A percentile compares a stretch with the other conserved stretches of the same genome.
These are phyloP conservation scores for Chascanopsetta lugubris DNA, from an alignment of 2,113 vertebrate genomes.

Conservation along the genomic window DNA sequence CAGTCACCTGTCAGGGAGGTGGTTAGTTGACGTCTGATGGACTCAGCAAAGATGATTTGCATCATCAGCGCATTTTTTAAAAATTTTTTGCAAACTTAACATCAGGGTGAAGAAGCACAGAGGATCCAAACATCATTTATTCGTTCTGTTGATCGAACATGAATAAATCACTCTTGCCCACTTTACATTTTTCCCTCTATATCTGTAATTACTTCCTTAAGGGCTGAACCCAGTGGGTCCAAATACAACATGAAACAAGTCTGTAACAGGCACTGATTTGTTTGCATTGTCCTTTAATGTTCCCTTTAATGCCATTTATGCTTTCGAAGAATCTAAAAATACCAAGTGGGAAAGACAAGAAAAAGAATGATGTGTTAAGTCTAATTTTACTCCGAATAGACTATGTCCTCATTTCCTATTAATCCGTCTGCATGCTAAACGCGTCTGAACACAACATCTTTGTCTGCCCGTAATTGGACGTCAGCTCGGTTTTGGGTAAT, in stretches of 20 bases:
- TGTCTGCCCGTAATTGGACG: constrained; percentile 14
- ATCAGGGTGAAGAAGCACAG: background rate
- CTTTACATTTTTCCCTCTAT: background rate
- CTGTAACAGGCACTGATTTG: constrained; percentile 4
- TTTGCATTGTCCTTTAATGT: too few species aligned
- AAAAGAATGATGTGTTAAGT: background rate
- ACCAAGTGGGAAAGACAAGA: background rate
- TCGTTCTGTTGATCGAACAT: background rate
- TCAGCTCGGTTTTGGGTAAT: constrained; percentile 28
- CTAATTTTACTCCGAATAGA: constrained; percentile 6
- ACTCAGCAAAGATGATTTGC: background rate
- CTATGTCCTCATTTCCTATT: background rate
- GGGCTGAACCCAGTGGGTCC: background rate
- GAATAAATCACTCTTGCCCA: background rate
- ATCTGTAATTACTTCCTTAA: too few species aligned
- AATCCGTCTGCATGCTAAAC: background rate
- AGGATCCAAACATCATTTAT: background rate
- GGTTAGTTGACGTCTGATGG: background rate
- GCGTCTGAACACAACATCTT: background rate
- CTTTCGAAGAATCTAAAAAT: constrained; percentile 9
- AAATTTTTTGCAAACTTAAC: background rate
- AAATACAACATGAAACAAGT: background rate
- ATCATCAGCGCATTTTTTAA: background rate
- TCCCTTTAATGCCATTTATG: background rate
- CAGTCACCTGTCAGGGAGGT: background rate